A percentile compares a stretch with the other conserved stretches of the same genome.
phyloP scores from a whole-genome alignment of 2,888 invertebrate genomes.

The Meloe dianella region DNA sequence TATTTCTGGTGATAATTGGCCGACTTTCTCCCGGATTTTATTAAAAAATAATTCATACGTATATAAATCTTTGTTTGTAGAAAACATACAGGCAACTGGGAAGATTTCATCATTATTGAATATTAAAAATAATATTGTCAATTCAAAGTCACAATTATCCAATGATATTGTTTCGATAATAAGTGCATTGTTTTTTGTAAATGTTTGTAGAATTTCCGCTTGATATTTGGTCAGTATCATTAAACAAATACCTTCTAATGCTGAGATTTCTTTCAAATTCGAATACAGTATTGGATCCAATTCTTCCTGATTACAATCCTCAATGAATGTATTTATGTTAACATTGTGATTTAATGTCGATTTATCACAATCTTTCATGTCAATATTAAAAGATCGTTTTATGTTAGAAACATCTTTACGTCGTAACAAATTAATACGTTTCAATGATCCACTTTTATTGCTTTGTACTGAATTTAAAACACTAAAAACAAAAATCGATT shows the following conservation, averaged over 20 bases:
- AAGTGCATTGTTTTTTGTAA: conserved; percentile 15
- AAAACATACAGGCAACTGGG: conserved; percentile 29
- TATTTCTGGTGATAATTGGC: conserved; percentile 14
- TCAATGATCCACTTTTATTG: conserved; percentile 16
- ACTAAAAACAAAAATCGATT: conserved; percentile 7
- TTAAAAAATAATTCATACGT: conserved; percentile 23
- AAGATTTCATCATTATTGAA: conserved; percentile 18
- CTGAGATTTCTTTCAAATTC: conserved; percentile 13
- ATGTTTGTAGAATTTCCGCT: conserved; percentile 17
- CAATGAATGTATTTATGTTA: conserved; percentile 20
- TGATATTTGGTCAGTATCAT: conserved; percentile 26
- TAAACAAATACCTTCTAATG: conserved; percentile 16
- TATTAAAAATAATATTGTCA: conserved; percentile 26
- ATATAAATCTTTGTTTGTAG: conserved; percentile 8
- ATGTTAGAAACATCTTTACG: conserved; percentile 27
- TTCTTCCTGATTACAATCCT: conserved; percentile 15
- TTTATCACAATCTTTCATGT: conserved; percentile 16
- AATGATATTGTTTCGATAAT: conserved; percentile 18
- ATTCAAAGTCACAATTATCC: conserved; percentile 24
- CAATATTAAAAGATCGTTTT: conserved; percentile 23
- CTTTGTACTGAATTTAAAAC: conserved; percentile 24
- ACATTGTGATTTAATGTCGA: background rate
- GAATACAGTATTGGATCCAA: conserved; percentile 22
- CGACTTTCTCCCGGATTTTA: conserved; percentile 21
- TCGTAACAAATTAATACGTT: conserved; percentile 24